Conservation (phyloP, 2,888 invertebrate genomes). For the Odontothrips loti region DNA sequence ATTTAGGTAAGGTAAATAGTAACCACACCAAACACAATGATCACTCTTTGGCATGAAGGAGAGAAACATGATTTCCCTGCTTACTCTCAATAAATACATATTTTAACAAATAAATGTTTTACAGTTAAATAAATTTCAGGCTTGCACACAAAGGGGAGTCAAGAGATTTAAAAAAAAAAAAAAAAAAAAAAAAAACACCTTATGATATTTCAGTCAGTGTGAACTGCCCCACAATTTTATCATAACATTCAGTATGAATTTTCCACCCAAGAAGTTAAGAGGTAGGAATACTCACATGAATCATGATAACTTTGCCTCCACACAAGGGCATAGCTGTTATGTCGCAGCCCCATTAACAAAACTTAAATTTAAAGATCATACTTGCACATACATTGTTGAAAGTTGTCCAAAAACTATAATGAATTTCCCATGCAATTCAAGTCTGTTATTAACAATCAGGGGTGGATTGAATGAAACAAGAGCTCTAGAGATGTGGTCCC, state of each 20-base stretch:
- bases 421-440: too few relatives aligned
- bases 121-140: neutral
- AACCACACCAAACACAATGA: neutral
- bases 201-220: slow-evolving; percentile 14
- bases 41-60: neutral
- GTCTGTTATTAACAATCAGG: too few relatives aligned
- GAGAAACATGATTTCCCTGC: neutral
- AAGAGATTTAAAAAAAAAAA: too few relatives aligned
- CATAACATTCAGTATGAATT: too few relatives aligned
- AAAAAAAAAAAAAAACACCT: neutral
- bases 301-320: neutral
- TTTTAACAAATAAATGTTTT: neutral
- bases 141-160: neutral
- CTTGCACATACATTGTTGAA: too few relatives aligned
- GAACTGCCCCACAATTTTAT: neutral
- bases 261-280: too few relatives aligned
- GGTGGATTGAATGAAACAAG: neutral
- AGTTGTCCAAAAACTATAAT: too few relatives aligned
- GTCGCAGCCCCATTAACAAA: too few relatives aligned
- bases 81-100: neutral
- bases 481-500: slow-evolving; percentile 21
- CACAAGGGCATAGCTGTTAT: too few relatives aligned
- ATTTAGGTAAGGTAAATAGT: neutral
- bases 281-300: neutral
- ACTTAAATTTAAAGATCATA: too few relatives aligned